These are phyloP conservation scores for Acomys russatus DNA, from an alignment of 2,797 vertebrate genomes.

Conservation along the genomic window DNA sequence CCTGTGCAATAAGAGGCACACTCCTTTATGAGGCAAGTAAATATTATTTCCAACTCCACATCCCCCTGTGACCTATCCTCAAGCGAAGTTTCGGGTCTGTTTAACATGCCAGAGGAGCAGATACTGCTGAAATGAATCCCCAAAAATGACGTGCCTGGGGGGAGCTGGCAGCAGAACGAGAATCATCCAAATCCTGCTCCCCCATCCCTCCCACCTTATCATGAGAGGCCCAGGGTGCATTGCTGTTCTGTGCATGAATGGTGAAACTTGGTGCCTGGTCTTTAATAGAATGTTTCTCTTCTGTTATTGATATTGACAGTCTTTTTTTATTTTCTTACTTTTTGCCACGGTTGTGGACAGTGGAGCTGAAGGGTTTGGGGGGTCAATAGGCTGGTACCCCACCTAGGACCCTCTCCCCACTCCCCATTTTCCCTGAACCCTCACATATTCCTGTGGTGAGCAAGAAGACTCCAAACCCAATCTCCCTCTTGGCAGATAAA, in stretches of 20 bases:
- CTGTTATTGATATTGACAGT: neutral
- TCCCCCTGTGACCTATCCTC: neutral
- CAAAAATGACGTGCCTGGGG: rapidly evolving
- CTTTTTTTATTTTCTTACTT: neutral
- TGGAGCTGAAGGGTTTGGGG: neutral
- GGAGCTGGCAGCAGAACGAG: neutral
- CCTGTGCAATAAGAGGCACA: neutral
- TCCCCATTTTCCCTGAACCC: no score
- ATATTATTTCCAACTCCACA: neutral
- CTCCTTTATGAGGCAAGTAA: neutral
- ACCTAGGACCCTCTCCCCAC: rapidly evolving
- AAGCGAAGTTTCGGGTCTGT: slow-evolving; percentile 21
- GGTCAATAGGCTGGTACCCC: rapidly evolving
- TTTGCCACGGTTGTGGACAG: neutral
- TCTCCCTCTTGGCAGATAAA: neutral
- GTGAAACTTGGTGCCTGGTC: neutral
- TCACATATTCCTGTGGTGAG: neutral
- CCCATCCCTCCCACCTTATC: neutral
- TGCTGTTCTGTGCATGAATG: neutral
- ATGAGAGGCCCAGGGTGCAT: neutral
- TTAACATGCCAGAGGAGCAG: slow-evolving; percentile 48
- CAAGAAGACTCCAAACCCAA: rapidly evolving
- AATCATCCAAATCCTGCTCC: slow-evolving; percentile 63
- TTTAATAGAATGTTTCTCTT: slow-evolving; percentile 1
- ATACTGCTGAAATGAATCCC: slow-evolving; percentile 75